Conservation (phyloP, 2,113 vertebrate species). For the Menidia beryllina region DNA sequence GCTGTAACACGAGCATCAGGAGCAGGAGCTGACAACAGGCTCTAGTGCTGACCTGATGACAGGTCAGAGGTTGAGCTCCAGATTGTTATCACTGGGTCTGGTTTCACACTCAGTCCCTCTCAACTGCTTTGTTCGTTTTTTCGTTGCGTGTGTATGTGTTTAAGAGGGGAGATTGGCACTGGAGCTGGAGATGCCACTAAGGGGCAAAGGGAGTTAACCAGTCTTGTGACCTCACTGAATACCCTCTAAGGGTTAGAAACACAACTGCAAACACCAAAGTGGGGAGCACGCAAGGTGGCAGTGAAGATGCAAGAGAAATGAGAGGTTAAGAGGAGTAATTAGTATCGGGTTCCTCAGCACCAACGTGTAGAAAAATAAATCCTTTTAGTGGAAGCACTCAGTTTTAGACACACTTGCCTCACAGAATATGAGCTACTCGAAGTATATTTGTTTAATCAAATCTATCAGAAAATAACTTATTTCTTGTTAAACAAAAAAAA, state of each 20-base stretch:
- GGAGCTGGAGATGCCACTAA: conserved; percentile 64
- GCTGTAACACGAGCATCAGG: conserved; percentile 76
- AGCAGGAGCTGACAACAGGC: conserved; percentile 72
- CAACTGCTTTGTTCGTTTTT: conserved; percentile 67
- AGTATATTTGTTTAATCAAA: too few species aligned
- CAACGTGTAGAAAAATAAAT: background rate
- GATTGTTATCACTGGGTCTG: conserved; percentile 84
- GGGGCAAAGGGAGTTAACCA: conserved; percentile 68
- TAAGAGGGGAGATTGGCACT: conserved; percentile 65
- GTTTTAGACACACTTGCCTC: conserved; percentile 32
- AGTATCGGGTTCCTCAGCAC: conserved; percentile 58
- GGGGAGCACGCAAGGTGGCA: conserved; percentile 66
- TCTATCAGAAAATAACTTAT: background rate
- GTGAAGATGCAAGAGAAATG: conserved; percentile 49
- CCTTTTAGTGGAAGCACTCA: background rate
- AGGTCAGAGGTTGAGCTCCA: conserved; percentile 84
- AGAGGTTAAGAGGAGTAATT: conserved; percentile 58
- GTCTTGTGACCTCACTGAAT: conserved; percentile 61
- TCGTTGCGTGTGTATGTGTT: conserved; percentile 55
- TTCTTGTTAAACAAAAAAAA: too few species aligned
- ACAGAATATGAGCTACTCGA: conserved; percentile 5
- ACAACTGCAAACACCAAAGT: conserved; percentile 45
- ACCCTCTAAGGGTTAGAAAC: conserved; percentile 60
- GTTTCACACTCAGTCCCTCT: conserved; percentile 81
- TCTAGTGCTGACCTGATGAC: conserved; percentile 78